Evolutionary conservation across 1,140 invertebrate species (phyloP).

Genomic region (Mycetomoellerius zeteki): DNA sequence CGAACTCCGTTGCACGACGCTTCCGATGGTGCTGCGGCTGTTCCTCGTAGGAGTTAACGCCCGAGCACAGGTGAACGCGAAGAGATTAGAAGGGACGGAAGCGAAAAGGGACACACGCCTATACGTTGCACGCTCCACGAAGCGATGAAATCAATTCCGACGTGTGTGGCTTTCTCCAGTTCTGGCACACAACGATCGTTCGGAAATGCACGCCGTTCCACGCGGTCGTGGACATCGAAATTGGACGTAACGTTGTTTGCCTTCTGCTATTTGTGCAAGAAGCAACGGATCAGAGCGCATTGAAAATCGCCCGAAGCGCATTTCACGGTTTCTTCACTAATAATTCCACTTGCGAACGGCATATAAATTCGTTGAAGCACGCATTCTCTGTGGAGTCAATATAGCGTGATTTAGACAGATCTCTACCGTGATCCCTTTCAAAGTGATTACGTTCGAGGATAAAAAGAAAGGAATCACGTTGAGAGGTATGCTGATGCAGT

Average conservation of each 20-base stretch:
- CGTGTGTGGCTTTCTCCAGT: constrained; percentile 59
- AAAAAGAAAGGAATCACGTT: background rate
- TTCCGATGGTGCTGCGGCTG: constrained; percentile 33
- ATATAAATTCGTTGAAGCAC: constrained; percentile 43
- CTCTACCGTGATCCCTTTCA: background rate
- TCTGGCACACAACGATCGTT: constrained; percentile 58
- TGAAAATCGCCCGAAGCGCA: constrained; percentile 44
- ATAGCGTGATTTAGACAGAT: constrained; percentile 3
- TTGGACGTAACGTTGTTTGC: constrained; percentile 45
- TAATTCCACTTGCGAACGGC: constrained; percentile 34
- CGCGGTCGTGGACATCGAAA: constrained; percentile 62
- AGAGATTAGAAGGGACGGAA: constrained; percentile 55
- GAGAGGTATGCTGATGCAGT: too few species aligned
- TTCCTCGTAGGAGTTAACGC: constrained; percentile 44
- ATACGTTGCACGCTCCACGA: constrained; percentile 27
- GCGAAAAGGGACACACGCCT: constrained; percentile 59
- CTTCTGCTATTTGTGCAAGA: constrained; percentile 53
- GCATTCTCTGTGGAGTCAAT: constrained; percentile 1
- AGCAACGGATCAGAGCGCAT: constrained; percentile 58
- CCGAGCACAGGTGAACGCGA: constrained; percentile 54
- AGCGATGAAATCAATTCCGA: constrained; percentile 75
- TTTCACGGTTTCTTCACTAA: constrained; percentile 63
- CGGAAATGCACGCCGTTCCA: constrained; percentile 61
- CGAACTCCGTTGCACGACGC: constrained; percentile 64
- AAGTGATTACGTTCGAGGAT: background rate